Evolutionary conservation across 2,113 vertebrate genomes (phyloP).

Genomic region (Lepus americanus): DNA sequence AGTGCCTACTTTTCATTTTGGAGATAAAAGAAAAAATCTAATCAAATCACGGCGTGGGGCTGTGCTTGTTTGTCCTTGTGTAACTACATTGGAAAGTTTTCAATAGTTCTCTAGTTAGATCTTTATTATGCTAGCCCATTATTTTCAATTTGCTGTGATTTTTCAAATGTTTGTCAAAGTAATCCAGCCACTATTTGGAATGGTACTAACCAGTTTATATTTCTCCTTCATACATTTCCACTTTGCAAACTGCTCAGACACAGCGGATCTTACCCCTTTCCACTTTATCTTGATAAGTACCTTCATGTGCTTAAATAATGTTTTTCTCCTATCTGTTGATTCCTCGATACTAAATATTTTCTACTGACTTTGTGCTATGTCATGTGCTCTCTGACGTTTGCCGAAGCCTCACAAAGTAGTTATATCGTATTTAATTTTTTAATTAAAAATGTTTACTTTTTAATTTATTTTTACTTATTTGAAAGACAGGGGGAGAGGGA

Average conservation of each 20-base stretch:
- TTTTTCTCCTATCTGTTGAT: background rate
- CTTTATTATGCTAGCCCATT: background rate
- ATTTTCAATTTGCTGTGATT: background rate
- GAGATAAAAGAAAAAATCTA: background rate
- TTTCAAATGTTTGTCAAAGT: background rate
- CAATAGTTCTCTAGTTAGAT: background rate
- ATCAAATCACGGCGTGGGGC: background rate
- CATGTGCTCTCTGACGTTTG: too few relatives aligned
- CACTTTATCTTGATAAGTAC: background rate
- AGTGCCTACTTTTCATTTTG: background rate
- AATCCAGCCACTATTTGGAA: background rate
- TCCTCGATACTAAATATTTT: background rate
- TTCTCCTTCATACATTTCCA: background rate
- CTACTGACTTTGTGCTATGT: background rate
- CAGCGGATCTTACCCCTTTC: background rate
- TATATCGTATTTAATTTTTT: too few relatives aligned
- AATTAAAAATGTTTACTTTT: too few relatives aligned
- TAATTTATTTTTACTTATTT: too few relatives aligned
- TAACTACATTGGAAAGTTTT: background rate
- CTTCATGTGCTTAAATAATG: background rate
- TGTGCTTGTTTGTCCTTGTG: background rate
- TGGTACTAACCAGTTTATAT: background rate
- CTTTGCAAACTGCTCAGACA: background rate
- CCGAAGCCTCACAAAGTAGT: background rate
- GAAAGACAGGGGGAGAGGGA: too few relatives aligned